Conservation (phyloP, 2,797 vertebrate species). For the Lacerta viridis region DNA sequence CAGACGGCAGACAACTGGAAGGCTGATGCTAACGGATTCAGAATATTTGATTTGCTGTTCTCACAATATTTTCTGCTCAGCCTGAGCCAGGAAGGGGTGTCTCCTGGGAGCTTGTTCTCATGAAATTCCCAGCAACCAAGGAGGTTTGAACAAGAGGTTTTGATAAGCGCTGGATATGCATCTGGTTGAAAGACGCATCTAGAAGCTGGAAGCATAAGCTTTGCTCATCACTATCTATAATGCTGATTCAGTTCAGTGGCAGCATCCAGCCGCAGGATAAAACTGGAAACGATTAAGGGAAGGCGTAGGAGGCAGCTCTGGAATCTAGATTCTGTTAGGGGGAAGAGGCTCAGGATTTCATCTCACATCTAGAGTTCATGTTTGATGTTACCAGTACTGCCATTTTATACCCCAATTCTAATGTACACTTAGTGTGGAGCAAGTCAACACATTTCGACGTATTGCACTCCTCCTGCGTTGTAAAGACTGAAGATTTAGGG, state of each 20-base stretch:
- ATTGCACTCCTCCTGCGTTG: neutral
- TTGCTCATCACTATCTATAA: neutral
- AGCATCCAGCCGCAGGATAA: conserved; percentile 50
- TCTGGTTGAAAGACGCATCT: conserved; percentile 57
- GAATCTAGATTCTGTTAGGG: conserved; percentile 27
- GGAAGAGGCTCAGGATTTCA: conserved; percentile 5
- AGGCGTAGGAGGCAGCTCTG: conserved; percentile 32
- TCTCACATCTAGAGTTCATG: neutral
- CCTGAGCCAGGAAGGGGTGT: conserved; percentile 36
- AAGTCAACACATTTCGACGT: neutral
- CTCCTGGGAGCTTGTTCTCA: conserved; percentile 35
- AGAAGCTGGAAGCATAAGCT: conserved; percentile 1
- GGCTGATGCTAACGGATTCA: conserved; percentile 14
- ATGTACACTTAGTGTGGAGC: conserved; percentile 6
- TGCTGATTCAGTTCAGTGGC: conserved; percentile 38
- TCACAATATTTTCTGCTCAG: conserved; percentile 43
- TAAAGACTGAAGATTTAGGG: neutral
- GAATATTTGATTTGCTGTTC: conserved; percentile 57
- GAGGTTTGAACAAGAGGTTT: conserved; percentile 39
- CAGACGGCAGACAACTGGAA: fast-evolving
- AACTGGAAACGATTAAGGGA: neutral
- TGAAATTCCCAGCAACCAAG: conserved; percentile 57
- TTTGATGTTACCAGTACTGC: neutral
- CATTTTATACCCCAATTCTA: neutral
- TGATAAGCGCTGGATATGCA: conserved; percentile 48